Base-by-base conservation (phyloP, 2,797 vertebrate genomes). In the Gobio occitaniae region DNA sequence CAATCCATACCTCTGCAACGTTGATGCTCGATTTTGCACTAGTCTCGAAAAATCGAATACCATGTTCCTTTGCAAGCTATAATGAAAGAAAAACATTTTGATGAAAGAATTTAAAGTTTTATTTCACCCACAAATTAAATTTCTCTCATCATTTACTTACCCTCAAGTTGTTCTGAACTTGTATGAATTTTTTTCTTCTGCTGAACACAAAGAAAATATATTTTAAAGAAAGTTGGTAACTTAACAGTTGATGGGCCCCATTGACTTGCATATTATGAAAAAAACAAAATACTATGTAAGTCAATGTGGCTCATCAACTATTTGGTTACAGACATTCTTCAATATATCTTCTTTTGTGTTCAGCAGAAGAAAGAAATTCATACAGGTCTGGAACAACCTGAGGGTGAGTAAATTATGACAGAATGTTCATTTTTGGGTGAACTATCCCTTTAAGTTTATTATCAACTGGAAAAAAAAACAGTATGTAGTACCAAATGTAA, bases 21-120 rank as follows among this genome's bases (percentile, higher is more conserved):
- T 98, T 98, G 84, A 97, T 93, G 88, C 96, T 98, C 88, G 97
- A 97, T 88, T 99, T 99, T 90, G 97, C 97, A 69, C 97, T 99
- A 1, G 97, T 98, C 93, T 98, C 97, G 0, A 98, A 98, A 94
- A 98, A 97, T 61, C 95, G 94, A 92, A 98, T 98, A 68, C 97
- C 96, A 0, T 98, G 96, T 77, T 98, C 97, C 88, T 94, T 97
- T 0, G 97, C 97, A 90, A 99, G 78, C 97, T 99, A 93, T 77
- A 16, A 68, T 10, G 86, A 89, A 79, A 70, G 88, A 86, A 36
- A 84, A 47, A 38, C 1, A 36, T 19, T 25, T 2, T 71, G 10
- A 78, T 32, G 19, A 79, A 32, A 21, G 1, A 0, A 44, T 9
- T 25, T 44, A 21, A 38, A 29, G 61, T 6, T 8, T 41, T 6